Conservation (phyloP, 2,888 invertebrate genomes). For the Psococerastis gibbosa region DNA sequence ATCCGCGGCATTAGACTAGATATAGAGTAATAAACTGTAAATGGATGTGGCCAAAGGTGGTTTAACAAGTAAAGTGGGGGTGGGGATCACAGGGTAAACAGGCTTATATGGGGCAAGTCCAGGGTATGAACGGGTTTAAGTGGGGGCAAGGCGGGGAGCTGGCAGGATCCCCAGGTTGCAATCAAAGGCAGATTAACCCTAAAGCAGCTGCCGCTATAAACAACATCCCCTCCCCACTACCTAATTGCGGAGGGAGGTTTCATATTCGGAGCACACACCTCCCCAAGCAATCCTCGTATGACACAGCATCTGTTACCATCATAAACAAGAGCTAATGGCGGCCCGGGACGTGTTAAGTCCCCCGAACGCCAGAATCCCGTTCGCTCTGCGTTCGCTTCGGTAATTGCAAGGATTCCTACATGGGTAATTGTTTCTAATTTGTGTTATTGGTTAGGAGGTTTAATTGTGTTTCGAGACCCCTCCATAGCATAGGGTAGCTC, state of each 20-base stretch:
- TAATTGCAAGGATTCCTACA: background rate
- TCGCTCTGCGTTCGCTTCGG: no score
- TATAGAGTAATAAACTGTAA: no score
- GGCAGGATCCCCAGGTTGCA: background rate
- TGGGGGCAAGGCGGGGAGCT: no score
- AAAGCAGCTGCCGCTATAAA: slow-evolving; percentile 3
- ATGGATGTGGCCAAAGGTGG: no score
- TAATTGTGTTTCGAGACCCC: no score
- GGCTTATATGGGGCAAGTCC: no score
- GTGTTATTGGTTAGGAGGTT: no score
- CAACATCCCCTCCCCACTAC: background rate
- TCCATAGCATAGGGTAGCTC: no score
- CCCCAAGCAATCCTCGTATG: slow-evolving; percentile 3
- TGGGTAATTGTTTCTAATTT: background rate
- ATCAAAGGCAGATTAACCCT: background rate
- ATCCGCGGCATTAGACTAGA: no score
- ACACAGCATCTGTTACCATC: slow-evolving; percentile 10
- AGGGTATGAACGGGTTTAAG: no score
- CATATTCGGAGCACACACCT: background rate
- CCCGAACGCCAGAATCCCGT: slow-evolving; percentile 3
- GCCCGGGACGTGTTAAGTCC: slow-evolving; percentile 10
- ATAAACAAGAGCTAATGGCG: slow-evolving; percentile 10
- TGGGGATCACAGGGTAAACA: no score
- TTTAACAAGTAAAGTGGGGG: no score
- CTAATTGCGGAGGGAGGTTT: slow-evolving; percentile 1